phyloP scores from a whole-genome alignment of 2,113 vertebrate species.

The Rallus limicola region DNA sequence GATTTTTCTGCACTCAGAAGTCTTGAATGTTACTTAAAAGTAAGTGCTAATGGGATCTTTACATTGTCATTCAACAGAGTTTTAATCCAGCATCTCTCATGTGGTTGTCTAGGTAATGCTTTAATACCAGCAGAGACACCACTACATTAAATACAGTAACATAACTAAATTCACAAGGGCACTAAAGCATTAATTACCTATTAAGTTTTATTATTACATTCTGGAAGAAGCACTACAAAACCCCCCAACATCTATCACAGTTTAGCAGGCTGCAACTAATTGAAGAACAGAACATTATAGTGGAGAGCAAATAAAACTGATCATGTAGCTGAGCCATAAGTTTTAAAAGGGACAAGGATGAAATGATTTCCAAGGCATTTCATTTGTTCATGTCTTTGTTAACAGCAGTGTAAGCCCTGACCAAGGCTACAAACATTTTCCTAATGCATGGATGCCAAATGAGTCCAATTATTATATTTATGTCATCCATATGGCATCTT shows the following conservation, averaged over 20 bases:
- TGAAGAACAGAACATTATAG: not conserved
- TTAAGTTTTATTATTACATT: not conserved
- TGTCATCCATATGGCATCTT: slow-evolving; percentile 57
- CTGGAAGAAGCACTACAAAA: not conserved
- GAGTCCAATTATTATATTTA: slow-evolving; percentile 13
- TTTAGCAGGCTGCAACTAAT: slow-evolving; percentile 12
- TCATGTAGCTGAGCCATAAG: not conserved
- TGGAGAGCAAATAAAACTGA: not conserved
- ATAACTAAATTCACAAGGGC: not conserved
- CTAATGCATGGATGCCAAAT: slow-evolving; percentile 1
- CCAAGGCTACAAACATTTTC: not conserved
- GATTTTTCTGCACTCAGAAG: not conserved
- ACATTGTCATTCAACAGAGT: not conserved
- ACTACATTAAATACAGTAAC: not conserved
- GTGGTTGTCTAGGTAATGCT: not conserved
- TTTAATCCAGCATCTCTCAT: not conserved
- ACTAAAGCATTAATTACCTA: slow-evolving; percentile 10
- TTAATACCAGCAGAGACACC: not conserved
- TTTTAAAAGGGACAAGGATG: not conserved
- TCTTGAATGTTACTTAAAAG: not conserved
- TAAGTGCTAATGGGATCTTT: not conserved
- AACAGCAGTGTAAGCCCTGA: not conserved
- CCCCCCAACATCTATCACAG: not conserved
- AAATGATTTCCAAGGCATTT: slow-evolving; percentile 33
- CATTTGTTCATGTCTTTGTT: not conserved